A percentile compares a stretch with the other conserved stretches of the same genome.
phyloP scores from a whole-genome alignment of 2,113 vertebrate species.

The Tapirus terrestris region DNA sequence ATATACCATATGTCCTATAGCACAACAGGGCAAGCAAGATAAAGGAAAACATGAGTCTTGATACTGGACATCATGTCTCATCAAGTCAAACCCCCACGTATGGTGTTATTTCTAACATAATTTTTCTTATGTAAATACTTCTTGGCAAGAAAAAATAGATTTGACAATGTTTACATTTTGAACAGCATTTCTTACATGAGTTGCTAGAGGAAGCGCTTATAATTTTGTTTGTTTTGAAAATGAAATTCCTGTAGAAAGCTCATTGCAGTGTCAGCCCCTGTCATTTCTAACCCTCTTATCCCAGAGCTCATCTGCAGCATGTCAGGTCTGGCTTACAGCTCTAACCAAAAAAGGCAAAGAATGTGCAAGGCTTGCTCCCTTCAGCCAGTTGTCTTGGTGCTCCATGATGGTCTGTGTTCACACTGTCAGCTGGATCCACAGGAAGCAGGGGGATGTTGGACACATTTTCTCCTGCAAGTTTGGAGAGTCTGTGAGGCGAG shows the following conservation, averaged over 20 bases:
- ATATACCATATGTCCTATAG: background rate
- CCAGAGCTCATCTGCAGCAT: conserved; percentile 72
- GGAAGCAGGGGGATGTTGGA: conserved; percentile 22
- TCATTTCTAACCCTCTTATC: conserved; percentile 67
- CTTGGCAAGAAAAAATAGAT: background rate
- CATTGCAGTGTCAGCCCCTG: background rate
- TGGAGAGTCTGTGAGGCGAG: background rate
- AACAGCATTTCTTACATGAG: conserved; percentile 53
- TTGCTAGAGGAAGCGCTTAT: conserved; percentile 48
- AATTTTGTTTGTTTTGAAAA: background rate
- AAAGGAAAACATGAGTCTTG: background rate
- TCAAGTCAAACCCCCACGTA: background rate
- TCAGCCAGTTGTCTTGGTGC: conserved; percentile 46
- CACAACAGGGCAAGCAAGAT: background rate
- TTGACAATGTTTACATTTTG: conserved; percentile 64
- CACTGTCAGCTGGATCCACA: background rate
- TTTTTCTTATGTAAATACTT: conserved; percentile 40
- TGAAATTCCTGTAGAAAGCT: conserved; percentile 65
- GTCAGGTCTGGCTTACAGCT: conserved; percentile 73
- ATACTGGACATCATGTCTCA: background rate
- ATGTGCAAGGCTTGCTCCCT: conserved; percentile 69
- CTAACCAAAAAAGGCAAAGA: conserved; percentile 82
- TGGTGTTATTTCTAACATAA: background rate
- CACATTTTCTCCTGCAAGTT: background rate
- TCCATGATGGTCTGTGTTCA: background rate